Evolutionary conservation across 2,797 vertebrate genomes (phyloP), one percentile per base, ranked within the genome.

Genomic region (Chrosomus eos): DNA sequence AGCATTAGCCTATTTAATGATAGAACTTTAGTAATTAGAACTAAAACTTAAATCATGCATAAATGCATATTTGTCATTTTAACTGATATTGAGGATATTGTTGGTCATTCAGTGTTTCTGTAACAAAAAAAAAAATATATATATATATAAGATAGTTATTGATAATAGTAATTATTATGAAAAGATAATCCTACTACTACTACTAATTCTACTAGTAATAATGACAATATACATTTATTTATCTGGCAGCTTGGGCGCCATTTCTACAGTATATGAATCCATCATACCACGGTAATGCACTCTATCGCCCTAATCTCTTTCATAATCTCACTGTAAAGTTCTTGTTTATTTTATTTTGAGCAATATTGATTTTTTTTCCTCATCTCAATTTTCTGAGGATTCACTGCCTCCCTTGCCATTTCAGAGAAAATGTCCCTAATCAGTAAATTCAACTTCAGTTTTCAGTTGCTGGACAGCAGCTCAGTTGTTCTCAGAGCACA

Each of bases 221-320:
- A 33, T 33, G 31, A 33, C 1, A 33, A 33, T 33, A 33, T 33
- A 33, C 31, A 33, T n/a, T n/a, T n/a, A n/a, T 70, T 72, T 78
- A 43, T 60, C 48, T 78, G 81, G 11, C 55, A 62, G 58, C 77
- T 78, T 79, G 77, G 60, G 79, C 66, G 21, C 48, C 43, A 78
- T 78, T 78, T 84, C 66, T 62, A 81, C 81, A 64, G 87, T 73
- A 81, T 79, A 78, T 66, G 53, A 19, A 45, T 70, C 80, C 58
- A 78, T 76, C 74, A 76, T 19, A 40, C 23, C 0, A 58, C 23
- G 13, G 45, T 85, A 89, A 88, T 82, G 73, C 55, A 84, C 71
- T 85, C 77, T 80, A 33, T 33, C 31, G 31, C 31, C 31, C 31
- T 33, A 33, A 33, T 33, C 31, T 2, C 31, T 33, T 1, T 33